phyloP scores from a whole-genome alignment of 2,113 vertebrate genomes.

The Pandion haliaetus region DNA sequence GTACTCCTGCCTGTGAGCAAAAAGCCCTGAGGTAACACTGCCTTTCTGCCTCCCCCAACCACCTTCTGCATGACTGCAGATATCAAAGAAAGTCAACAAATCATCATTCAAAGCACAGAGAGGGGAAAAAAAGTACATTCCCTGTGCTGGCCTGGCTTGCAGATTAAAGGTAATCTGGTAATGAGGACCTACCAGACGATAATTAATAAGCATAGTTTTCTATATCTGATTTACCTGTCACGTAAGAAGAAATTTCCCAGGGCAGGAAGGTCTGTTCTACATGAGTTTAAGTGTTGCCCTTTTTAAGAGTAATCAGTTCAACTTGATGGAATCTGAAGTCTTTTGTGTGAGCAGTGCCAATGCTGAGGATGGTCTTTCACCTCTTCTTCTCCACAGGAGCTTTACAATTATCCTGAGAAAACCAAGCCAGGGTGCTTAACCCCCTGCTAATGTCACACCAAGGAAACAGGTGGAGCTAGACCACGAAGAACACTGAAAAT shows the following conservation, averaged over 20 bases:
- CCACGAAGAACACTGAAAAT: background rate
- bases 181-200: background rate
- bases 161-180: background rate
- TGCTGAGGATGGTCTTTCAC: background rate
- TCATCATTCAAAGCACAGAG: background rate
- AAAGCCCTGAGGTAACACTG: background rate
- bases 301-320: background rate
- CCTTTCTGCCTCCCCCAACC: background rate
- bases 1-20: background rate
- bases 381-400: background rate
- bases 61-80: background rate
- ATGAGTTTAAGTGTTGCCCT: background rate
- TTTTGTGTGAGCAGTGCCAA: background rate
- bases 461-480: background rate
- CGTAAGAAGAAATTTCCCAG: background rate
- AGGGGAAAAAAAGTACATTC: accelerated
- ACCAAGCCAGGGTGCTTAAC: background rate
- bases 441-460: background rate
- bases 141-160: background rate
- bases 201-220: background rate
- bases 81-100: background rate
- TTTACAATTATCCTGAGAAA: background rate
- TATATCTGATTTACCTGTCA: background rate
- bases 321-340: background rate
- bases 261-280: background rate